Evolutionary conservation across 2,113 vertebrate genomes (phyloP).

Genomic region (Cygnus buccinator): DNA sequence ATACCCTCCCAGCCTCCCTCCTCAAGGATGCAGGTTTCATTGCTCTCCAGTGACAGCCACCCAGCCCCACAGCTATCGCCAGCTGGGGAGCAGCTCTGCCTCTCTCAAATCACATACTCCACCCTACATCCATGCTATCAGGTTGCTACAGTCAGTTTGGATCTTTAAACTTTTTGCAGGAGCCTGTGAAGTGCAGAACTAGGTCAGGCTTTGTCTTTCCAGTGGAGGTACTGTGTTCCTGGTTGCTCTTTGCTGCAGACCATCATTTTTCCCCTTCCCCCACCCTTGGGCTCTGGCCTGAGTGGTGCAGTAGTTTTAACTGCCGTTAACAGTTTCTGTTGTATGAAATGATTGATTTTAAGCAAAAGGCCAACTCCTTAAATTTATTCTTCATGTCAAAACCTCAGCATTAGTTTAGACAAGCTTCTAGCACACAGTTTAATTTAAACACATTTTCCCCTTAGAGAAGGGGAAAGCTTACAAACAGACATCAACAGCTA

Average conservation of each 20-base stretch:
- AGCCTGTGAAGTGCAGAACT: background rate
- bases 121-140: background rate
- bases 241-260: background rate
- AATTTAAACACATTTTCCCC: background rate
- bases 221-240: background rate
- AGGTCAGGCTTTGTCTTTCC: background rate
- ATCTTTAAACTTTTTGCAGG: background rate
- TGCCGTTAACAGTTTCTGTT: background rate
- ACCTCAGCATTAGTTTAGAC: background rate
- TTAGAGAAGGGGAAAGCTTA: background rate
- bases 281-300: background rate
- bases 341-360: background rate
- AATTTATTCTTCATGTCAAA: background rate
- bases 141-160: background rate
- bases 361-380: background rate
- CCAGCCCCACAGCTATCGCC: slow-evolving; percentile 25
- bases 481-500: background rate
- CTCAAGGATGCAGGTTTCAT: background rate
- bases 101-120: background rate
- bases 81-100: background rate
- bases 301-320: background rate
- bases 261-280: background rate
- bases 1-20: background rate
- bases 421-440: background rate
- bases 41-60: background rate